A percentile compares a stretch with the other conserved stretches of the same genome.
Conservation (phyloP, 2,113 vertebrate species). For the Platichthys stellatus region DNA sequence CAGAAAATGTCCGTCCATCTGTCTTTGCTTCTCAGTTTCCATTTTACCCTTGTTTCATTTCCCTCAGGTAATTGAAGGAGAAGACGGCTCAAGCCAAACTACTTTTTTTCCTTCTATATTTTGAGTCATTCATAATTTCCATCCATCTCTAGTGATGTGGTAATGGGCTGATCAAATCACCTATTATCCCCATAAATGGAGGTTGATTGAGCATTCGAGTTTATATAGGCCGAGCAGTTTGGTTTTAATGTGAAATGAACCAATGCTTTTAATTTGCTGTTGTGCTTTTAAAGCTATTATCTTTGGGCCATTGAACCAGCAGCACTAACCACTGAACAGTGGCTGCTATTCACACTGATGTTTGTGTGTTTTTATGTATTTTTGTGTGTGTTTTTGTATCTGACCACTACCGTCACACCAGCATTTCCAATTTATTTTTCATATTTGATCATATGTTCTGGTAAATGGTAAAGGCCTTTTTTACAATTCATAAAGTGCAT, state of each 20-base stretch:
- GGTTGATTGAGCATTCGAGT: not conserved
- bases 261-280: conserved; percentile 2
- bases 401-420: not conserved
- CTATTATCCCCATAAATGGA: not conserved
- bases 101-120: not conserved
- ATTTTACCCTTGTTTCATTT: rapidly evolving
- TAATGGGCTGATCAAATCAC: not conserved
- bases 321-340: conserved; percentile 11
- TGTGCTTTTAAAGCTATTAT: conserved; percentile 17
- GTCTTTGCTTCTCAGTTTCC: not conserved
- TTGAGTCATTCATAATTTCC: conserved; percentile 3
- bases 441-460: not conserved
- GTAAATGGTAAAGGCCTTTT: not conserved
- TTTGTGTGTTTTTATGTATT: too few relatives aligned
- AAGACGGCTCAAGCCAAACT: not conserved
- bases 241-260: conserved; percentile 25
- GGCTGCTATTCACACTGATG: conserved; percentile 2
- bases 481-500: too few relatives aligned
- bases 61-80: not conserved
- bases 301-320: conserved; percentile 32
- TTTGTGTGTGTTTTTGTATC: not conserved
- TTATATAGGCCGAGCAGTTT: not conserved
- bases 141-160: conserved; percentile 11
- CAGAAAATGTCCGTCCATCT: not conserved
- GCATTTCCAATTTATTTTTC: not conserved